Percentiles rank a stretch among this genome's conserved stretches.
These are phyloP conservation scores for Eustalomyia histrio DNA, from an alignment of 2,888 invertebrate genomes.

Conservation along the genomic window DNA sequence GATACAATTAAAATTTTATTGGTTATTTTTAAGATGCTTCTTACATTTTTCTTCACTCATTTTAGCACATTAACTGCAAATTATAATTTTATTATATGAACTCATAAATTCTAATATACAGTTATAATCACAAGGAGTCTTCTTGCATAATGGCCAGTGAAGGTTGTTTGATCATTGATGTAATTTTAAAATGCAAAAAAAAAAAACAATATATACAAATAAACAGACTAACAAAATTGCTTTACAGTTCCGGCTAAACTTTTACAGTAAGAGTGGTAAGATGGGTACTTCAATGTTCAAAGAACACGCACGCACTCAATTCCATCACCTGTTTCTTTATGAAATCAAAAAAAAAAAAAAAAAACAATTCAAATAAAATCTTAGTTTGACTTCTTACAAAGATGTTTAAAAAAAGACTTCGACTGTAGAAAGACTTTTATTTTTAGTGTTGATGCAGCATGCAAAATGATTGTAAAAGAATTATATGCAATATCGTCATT, in stretches of 20 bases:
- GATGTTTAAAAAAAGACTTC: not conserved
- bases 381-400: not conserved
- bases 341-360: slow-evolving; percentile 16
- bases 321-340: slow-evolving; percentile 46
- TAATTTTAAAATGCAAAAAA: slow-evolving; percentile 11
- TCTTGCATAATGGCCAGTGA: slow-evolving; percentile 20
- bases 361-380: slow-evolving; percentile 17
- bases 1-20: not conserved
- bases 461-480: slow-evolving; percentile 45
- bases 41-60: not conserved
- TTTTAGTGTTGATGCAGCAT: slow-evolving; percentile 45
- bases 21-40: not conserved
- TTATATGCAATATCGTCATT: slow-evolving; percentile 39
- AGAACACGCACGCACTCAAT: slow-evolving; percentile 52
- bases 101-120: slow-evolving; percentile 42
- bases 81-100: slow-evolving; percentile 41
- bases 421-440: slow-evolving; percentile 33
- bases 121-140: slow-evolving; percentile 40
- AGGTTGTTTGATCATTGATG: slow-evolving; percentile 28
- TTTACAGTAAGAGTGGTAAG: slow-evolving; percentile 52
- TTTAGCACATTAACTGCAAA: slow-evolving; percentile 9
- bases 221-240: too few relatives aligned
- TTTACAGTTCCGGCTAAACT: not conserved
- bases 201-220: not conserved
- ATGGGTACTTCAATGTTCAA: slow-evolving; percentile 46